These are phyloP conservation scores for Spodoptera littoralis DNA, from an alignment of 2,888 invertebrate species.

Conservation along the genomic window DNA sequence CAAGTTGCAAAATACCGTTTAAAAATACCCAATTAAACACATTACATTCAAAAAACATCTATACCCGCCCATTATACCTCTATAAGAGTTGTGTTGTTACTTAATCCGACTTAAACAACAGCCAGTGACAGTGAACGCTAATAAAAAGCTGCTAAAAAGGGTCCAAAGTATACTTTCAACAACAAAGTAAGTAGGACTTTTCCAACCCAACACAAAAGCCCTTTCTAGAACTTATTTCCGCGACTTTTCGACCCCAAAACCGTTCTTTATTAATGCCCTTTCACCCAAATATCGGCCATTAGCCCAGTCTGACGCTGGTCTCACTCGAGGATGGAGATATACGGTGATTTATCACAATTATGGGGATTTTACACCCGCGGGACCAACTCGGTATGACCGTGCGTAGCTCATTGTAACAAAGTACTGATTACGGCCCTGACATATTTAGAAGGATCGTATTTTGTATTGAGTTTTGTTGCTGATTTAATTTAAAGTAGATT, in stretches of 20 bases:
- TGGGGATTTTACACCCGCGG: slow-evolving; percentile 66
- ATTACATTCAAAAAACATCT: no score
- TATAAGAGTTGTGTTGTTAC: no score
- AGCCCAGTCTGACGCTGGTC: slow-evolving; percentile 80
- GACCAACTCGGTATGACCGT: slow-evolving; percentile 55
- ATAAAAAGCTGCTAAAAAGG: not conserved
- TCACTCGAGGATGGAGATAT: slow-evolving; percentile 64
- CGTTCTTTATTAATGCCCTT: slow-evolving; percentile 74
- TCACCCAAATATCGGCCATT: slow-evolving; percentile 77
- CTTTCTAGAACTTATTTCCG: slow-evolving; percentile 56
- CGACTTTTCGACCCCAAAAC: slow-evolving; percentile 64
- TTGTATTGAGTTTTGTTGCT: not conserved
- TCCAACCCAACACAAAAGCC: slow-evolving; percentile 26
- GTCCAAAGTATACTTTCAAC: slow-evolving; percentile 5
- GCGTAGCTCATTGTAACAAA: slow-evolving; percentile 28
- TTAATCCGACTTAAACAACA: not conserved
- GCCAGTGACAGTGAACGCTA: no score
- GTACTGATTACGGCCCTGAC: slow-evolving; percentile 13
- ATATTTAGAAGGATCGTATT: slow-evolving; percentile 14
- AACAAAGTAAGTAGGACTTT: slow-evolving; percentile 19
- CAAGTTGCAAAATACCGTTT: no score
- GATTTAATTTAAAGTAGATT: no score
- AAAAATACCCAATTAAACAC: no score
- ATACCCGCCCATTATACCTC: no score
- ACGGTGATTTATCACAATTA: slow-evolving; percentile 86